These are phyloP conservation scores for Scrobipalpa costella DNA, from an alignment of 2,888 invertebrate species.

Conservation along the genomic window DNA sequence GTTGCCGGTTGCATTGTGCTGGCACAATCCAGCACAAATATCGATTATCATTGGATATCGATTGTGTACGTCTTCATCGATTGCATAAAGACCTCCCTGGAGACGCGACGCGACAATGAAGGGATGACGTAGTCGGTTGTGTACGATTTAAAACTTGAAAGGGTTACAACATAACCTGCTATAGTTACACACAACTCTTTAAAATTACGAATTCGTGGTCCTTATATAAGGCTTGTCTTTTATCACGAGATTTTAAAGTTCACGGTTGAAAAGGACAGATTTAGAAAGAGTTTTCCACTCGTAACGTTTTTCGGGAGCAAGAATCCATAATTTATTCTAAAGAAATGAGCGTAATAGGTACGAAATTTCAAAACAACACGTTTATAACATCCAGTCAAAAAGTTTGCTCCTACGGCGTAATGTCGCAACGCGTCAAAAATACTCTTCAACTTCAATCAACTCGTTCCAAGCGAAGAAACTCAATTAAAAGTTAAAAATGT, in stretches of 20 bases:
- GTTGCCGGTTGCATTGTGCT: constrained; percentile 62
- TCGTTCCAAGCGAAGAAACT: constrained; percentile 49
- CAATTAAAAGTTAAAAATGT: constrained; percentile 54
- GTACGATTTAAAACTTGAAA: constrained; percentile 9
- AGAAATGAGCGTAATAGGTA: neutral
- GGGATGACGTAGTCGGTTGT: constrained; percentile 10
- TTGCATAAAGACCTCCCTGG: constrained; percentile 67
- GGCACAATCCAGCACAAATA: constrained; percentile 66
- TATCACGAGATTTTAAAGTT: constrained; percentile 10
- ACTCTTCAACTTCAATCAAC: constrained; percentile 40
- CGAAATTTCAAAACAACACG: constrained; percentile 14
- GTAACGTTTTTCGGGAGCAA: neutral
- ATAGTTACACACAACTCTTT: neutral
- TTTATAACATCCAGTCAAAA: constrained; percentile 29
- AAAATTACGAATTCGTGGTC: neutral
- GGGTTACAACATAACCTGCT: neutral
- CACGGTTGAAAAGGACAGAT: constrained; percentile 2
- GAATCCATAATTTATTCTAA: neutral
- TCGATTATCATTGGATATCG: constrained; percentile 71
- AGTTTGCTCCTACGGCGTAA: constrained; percentile 32
- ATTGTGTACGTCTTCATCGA: constrained; percentile 57
- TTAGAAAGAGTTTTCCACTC: neutral
- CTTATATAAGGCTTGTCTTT: neutral
- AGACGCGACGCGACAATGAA: constrained; percentile 29
- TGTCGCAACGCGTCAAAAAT: constrained; percentile 47